Base-by-base conservation (phyloP, 2,113 vertebrate species). In the Syngnathus scovelli region DNA sequence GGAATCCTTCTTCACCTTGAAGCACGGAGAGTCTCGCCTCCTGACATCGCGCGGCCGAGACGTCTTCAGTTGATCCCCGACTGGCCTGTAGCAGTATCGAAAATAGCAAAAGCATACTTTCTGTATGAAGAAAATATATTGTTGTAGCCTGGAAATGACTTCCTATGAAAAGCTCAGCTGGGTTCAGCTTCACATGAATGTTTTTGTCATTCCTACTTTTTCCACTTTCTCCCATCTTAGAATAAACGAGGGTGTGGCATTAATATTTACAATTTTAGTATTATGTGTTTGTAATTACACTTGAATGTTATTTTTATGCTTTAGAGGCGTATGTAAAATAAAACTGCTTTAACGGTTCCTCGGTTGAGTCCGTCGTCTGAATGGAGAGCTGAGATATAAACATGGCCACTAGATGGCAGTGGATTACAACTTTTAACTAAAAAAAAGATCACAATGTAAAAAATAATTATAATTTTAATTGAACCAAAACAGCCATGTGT, bases 11-110 rank as follows among this genome's bases (percentile, higher is more conserved):
- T 95, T 98, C 87, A 89, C 94, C 8, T 74, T 99, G 74, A 89
- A 88, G 68, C 96, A 99, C 0, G 96, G 96, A 69, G 96, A 98
- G 77, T 95, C 96, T 21, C 91, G 89, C 71, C 89, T 93, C 18
- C 77, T 98, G 66, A 85, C 86, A 6, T 62, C 81, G 13, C 56
- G 41, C 7, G 87, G 88, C 1, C 82, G 89, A 6, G 86, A 93
- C 13, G 87, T 78, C 18, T 86, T 88, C 54, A 78, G 92, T 33
- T 92, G 86, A 88, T 13, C 4, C 37, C 33, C 15, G n/a, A 36
- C 13, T 3, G 3, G 43, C 9, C 11, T 0, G 19, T 62, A 23
- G 60, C 8, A 12, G 21, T 21, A 13, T 16, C 33, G 44, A 43
- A 1, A 10, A n/a, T n/a, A 23, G 19, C 38, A 27, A 58, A 58